Percentiles rank a stretch among this genome's conserved stretches.
phyloP scores from a whole-genome alignment of 2,888 invertebrate genomes.

The Diplolepis rosae region DNA sequence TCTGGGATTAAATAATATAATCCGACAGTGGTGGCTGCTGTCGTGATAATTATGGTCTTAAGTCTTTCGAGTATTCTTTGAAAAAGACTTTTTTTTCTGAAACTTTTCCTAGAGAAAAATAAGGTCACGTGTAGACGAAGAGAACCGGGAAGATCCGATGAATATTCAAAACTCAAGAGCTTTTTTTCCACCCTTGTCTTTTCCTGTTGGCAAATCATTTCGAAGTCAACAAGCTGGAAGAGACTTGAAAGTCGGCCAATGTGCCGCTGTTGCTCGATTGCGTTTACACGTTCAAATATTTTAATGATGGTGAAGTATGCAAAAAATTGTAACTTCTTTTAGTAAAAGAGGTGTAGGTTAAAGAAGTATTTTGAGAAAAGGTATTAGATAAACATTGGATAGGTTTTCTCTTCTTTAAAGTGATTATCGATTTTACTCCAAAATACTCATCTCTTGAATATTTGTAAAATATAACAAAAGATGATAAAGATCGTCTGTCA shows the following conservation, averaged over 20 bases:
- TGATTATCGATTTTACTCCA: no score
- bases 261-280: constrained; percentile 19
- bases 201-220: constrained; percentile 38
- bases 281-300: constrained; percentile 29
- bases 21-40: not conserved
- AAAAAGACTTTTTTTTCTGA: not conserved
- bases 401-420: no score
- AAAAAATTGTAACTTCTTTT: not conserved
- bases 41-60: constrained; percentile 17
- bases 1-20: constrained; percentile 7
- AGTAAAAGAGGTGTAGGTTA: not conserved
- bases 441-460: no score
- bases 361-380: no score
- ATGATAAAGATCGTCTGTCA: no score
- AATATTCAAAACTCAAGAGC: constrained; percentile 68
- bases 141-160: constrained; percentile 62
- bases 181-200: constrained; percentile 53
- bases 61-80: constrained; percentile 37
- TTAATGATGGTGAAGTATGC: constrained; percentile 28
- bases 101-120: constrained; percentile 44
- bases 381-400: no score
- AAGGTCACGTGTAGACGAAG: constrained; percentile 55
- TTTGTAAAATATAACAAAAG: no score
- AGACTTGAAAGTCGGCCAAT: constrained; percentile 32
- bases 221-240: constrained; percentile 40